These are phyloP conservation scores for Lamprologus ornatipinnis DNA, from an alignment of 2,113 vertebrate species.

Conservation along the genomic window DNA sequence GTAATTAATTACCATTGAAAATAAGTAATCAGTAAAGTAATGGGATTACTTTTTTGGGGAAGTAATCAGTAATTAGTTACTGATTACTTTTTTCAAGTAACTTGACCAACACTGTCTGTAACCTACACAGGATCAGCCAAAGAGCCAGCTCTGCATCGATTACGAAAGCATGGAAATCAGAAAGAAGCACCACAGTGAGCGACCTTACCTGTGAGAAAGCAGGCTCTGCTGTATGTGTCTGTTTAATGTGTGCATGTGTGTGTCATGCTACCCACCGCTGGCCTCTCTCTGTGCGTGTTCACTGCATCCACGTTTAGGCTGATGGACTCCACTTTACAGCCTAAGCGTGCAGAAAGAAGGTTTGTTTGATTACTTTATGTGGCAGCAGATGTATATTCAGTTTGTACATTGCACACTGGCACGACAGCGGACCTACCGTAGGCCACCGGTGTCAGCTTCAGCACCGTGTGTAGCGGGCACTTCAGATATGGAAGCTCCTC, in stretches of 20 bases:
- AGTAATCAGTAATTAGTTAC: no score
- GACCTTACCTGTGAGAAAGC: background rate
- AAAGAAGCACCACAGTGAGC: background rate
- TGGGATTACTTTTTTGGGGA: no score
- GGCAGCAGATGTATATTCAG: background rate
- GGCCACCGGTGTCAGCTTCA: conserved; percentile 94
- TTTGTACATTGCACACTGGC: accelerated
- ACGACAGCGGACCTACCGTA: conserved; percentile 77
- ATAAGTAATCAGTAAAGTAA: no score
- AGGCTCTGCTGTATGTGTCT: background rate
- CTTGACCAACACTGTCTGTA: background rate
- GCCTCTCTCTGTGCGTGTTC: conserved; percentile 92
- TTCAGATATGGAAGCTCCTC: conserved; percentile 95
- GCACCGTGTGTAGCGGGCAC: conserved; percentile 90
- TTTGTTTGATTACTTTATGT: background rate
- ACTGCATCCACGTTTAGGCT: conserved; percentile 88
- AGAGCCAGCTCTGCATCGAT: background rate
- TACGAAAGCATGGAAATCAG: background rate
- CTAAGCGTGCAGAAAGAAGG: conserved; percentile 49
- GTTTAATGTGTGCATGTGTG: background rate
- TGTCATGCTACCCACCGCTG: conserved; percentile 77
- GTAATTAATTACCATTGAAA: no score
- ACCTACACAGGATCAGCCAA: background rate
- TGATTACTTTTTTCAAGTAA: no score
- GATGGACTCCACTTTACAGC: conserved; percentile 95